Evolutionary conservation across 2,888 invertebrate genomes (phyloP).

Genomic region (Lacanobia oleracea): DNA sequence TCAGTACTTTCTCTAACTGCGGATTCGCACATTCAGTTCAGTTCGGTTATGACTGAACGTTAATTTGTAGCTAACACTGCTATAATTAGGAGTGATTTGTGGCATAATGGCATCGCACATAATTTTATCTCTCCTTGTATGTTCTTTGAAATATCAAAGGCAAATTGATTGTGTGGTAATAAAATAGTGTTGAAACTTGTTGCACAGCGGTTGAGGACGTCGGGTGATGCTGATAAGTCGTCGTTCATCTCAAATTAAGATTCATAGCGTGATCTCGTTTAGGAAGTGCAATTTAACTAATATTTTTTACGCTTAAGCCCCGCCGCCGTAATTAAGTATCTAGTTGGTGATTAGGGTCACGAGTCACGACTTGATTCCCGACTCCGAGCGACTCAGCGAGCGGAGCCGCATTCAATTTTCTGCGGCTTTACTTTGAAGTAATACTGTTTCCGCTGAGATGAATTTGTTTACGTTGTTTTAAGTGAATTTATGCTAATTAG

Average conservation of each 20-base stretch:
- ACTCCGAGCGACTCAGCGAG: constrained; percentile 29
- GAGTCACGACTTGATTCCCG: constrained; percentile 49
- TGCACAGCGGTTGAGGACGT: constrained; percentile 39
- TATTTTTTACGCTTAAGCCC: constrained; percentile 53
- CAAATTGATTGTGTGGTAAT: constrained; percentile 48
- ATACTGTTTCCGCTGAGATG: constrained; percentile 22
- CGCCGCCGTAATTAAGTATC: constrained; percentile 56
- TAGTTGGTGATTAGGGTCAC: constrained; percentile 56
- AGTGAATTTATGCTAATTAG: constrained; percentile 35
- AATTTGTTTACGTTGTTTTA: constrained; percentile 34
- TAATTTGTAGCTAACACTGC: constrained; percentile 42
- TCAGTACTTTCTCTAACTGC: constrained; percentile 79
- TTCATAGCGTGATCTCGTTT: constrained; percentile 55
- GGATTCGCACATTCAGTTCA: constrained; percentile 70
- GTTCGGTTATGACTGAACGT: constrained; percentile 35
- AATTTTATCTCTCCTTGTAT: constrained; percentile 36
- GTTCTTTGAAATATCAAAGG: constrained; percentile 46
- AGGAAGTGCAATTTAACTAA: constrained; percentile 52
- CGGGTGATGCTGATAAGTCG: constrained; percentile 34
- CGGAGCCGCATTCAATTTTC: constrained; percentile 49
- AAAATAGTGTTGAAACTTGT: constrained; percentile 50
- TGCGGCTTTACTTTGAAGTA: constrained; percentile 48
- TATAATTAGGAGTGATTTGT: constrained; percentile 33
- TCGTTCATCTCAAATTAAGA: constrained; percentile 41
- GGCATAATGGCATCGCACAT: background rate